Evolutionary conservation across 2,888 invertebrate species (phyloP), one percentile per base, ranked within the genome.

Genomic region (Oligia strigilis): DNA sequence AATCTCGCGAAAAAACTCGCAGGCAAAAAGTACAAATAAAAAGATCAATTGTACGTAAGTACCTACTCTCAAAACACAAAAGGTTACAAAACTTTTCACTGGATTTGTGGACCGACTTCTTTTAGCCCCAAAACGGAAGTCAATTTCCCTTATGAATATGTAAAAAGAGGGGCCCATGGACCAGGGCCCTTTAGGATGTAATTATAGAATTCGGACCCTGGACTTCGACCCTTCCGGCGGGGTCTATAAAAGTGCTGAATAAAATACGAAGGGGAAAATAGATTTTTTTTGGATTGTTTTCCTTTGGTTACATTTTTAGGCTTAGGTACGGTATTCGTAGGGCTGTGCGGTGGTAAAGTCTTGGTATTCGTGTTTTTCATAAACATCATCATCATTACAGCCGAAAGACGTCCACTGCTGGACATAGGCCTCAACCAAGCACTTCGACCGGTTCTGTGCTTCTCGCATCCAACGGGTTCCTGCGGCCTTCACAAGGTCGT

Each of bases 81-180:
- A 84, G 87, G 72, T 67, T 70, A 67, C 36, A 77, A 78, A 85
- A 87, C 76, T 87, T 83, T 86, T 73, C n/a, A 75, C 65, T 55
- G 83, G 67, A 66, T 78, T 87, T 85, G 87, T 85, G 65, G 85
- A 75, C 66, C 69, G 87, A 84, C 72, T 80, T 84, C 77, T 89
- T 88, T 87, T 69, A 82, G 60, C 49, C 77, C 72, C 73, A 81
- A 76, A 89, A 86, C 90, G 88, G 88, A 89, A 89, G 90, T 89
- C 90, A 88, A 89, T 89, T 89, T 89, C 88, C 90, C 77, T 85
- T 86, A 89, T 89, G 88, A 89, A 89, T 89, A 89, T 89, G 88
- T 89, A 88, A 89, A 89, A 72, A 82, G 90, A 84, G 80, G 74
- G 71, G 66, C 72, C 82, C 58, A 77, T 80, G 67, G 75, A 78